Percentiles rank a stretch among this genome's conserved stretches.
Evolutionary conservation across 2,797 vertebrate species (phyloP).

Genomic region (Premnoplex brunnescens): DNA sequence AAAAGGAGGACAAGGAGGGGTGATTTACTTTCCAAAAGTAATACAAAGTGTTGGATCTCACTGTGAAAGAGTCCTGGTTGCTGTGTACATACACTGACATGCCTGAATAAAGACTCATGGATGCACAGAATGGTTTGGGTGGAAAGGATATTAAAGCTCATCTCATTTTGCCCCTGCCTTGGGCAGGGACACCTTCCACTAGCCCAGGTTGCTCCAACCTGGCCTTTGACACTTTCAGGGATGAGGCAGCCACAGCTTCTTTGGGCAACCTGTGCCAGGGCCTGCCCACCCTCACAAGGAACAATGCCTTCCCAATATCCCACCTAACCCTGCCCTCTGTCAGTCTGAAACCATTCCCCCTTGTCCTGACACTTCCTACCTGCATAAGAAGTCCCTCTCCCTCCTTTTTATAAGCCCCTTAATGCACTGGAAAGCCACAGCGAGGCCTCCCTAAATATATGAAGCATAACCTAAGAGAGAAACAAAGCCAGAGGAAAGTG

Average conservation of each 20-base stretch:
- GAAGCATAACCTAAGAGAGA: background rate
- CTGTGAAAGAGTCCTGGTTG: background rate
- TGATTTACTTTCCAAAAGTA: background rate
- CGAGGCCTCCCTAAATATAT: fast-evolving
- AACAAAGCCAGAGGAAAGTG: background rate
- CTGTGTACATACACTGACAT: background rate
- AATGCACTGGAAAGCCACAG: background rate
- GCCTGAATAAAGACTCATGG: background rate
- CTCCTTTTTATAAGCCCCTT: background rate
- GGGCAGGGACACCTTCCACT: background rate
- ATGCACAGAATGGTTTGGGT: background rate
- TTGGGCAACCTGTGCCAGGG: background rate
- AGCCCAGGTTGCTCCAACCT: fast-evolving
- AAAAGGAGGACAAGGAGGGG: background rate
- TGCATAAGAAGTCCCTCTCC: background rate
- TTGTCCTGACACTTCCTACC: background rate
- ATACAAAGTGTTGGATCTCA: background rate
- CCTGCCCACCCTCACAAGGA: background rate
- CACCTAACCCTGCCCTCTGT: background rate
- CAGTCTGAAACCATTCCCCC: background rate
- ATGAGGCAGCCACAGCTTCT: background rate
- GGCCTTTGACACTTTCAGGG: background rate
- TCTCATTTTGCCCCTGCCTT: background rate
- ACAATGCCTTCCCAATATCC: background rate
- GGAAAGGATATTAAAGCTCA: background rate